These are phyloP conservation scores for Acinonyx jubatus DNA, from an alignment of 2,113 vertebrate genomes.

Conservation along the genomic window DNA sequence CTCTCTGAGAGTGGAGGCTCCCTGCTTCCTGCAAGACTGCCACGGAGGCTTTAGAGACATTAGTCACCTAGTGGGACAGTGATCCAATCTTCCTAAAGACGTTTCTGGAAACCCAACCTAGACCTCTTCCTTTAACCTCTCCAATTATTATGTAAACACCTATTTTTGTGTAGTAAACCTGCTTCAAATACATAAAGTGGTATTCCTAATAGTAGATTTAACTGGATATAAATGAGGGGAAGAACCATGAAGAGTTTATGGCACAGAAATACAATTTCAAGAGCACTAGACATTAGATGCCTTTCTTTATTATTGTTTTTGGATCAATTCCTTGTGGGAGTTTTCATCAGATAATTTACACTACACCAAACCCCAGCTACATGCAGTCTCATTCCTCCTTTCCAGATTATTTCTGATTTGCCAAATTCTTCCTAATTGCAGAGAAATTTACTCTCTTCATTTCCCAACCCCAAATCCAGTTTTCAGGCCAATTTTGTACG, in stretches of 20 bases:
- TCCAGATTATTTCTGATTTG: not conserved
- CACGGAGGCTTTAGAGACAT: not conserved
- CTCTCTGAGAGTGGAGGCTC: not conserved
- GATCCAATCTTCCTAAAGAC: not conserved
- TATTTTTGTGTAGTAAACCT: not conserved
- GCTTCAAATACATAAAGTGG: not conserved
- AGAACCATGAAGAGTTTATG: not conserved
- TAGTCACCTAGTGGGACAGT: not conserved
- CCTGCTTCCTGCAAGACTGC: not conserved
- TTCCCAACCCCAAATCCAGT: not conserved
- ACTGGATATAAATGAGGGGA: not conserved
- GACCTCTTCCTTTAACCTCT: not conserved
- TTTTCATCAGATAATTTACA: not conserved
- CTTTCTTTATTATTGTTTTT: not conserved
- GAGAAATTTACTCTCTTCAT: not conserved
- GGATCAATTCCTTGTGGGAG: not conserved
- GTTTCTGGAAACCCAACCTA: not conserved
- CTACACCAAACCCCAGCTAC: not conserved
- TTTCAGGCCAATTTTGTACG: not conserved
- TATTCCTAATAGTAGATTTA: not conserved
- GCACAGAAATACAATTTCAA: not conserved
- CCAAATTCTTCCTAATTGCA: not conserved
- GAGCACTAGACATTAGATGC: not conserved
- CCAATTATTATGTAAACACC: not conserved
- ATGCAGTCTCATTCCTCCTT: not conserved